These are phyloP conservation scores for Hoplostethus mediterraneus DNA, from an alignment of 2,797 vertebrate species.

Conservation along the genomic window DNA sequence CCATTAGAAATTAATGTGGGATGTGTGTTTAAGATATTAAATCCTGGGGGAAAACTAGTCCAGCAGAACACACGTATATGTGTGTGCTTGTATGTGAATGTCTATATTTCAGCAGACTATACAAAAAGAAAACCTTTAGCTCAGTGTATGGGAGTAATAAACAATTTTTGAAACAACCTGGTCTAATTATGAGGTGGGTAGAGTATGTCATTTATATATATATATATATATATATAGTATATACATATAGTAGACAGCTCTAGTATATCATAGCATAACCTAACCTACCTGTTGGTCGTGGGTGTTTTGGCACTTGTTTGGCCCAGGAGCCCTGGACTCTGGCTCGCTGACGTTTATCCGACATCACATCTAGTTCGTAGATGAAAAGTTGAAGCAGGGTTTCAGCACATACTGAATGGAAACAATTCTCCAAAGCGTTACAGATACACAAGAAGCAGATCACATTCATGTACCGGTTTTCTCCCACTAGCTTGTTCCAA, in stretches of 20 bases:
- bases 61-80: neutral
- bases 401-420: neutral
- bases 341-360: slow-evolving; percentile 87
- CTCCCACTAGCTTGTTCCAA: too few relatives aligned
- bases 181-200: neutral
- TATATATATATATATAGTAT: too few relatives aligned
- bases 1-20: neutral
- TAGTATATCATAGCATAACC: neutral
- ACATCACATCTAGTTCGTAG: slow-evolving; percentile 74
- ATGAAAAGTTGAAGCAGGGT: too few relatives aligned
- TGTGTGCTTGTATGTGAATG: neutral
- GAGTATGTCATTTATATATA: neutral
- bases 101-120: neutral
- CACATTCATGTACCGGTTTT: too few relatives aligned
- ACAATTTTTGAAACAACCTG: neutral
- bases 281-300: slow-evolving; percentile 58
- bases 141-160: neutral
- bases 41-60: neutral
- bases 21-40: neutral
- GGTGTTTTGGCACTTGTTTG: slow-evolving; percentile 65
- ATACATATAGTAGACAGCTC: too few relatives aligned
- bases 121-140: too few relatives aligned
- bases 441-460: too few relatives aligned
- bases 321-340: slow-evolving; percentile 96
- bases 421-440: too few relatives aligned